Evolutionary conservation across 2,113 vertebrate genomes (phyloP).

Genomic region (Pseudorasbora parva): DNA sequence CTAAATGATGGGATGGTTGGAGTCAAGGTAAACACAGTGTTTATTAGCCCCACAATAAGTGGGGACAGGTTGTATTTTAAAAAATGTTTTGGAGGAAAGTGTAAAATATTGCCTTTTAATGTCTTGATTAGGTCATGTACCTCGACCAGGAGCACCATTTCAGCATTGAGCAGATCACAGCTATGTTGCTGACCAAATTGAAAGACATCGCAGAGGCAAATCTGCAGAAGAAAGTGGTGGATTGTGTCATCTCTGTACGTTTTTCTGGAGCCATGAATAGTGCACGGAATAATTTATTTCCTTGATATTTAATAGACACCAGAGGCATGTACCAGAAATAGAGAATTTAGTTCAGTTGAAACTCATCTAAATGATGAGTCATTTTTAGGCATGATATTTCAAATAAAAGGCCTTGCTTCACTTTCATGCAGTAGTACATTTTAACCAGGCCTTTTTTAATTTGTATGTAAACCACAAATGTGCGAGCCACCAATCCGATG

Average conservation of each 20-base stretch:
- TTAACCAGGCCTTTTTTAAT: neutral
- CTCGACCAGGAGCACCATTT: constrained; percentile 81
- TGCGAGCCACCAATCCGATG: constrained; percentile 20
- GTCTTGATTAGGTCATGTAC: constrained; percentile 78
- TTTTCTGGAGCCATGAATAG: neutral
- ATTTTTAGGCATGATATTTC: neutral
- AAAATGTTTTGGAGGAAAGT: neutral
- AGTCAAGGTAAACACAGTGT: constrained; percentile 75
- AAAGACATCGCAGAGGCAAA: constrained; percentile 83
- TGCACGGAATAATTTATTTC: neutral
- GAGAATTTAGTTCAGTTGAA: neutral
- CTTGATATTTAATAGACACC: constrained; percentile 21
- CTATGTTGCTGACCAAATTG: constrained; percentile 84
- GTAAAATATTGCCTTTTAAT: neutral
- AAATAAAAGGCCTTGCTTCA: neutral
- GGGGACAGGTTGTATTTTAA: neutral
- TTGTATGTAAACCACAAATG: constrained; percentile 8
- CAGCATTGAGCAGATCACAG: constrained; percentile 81
- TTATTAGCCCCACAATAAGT: too few species aligned
- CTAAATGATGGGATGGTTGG: constrained; percentile 81
- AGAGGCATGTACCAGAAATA: constrained; percentile 20
- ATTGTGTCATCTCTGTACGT: constrained; percentile 88
- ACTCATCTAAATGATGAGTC: neutral
- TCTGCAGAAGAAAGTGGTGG: constrained; percentile 82
- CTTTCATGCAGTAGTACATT: neutral